Evolutionary conservation across 2,113 vertebrate species (phyloP), one percentile per base, ranked within the genome.

Genomic region (Hippolais icterina): DNA sequence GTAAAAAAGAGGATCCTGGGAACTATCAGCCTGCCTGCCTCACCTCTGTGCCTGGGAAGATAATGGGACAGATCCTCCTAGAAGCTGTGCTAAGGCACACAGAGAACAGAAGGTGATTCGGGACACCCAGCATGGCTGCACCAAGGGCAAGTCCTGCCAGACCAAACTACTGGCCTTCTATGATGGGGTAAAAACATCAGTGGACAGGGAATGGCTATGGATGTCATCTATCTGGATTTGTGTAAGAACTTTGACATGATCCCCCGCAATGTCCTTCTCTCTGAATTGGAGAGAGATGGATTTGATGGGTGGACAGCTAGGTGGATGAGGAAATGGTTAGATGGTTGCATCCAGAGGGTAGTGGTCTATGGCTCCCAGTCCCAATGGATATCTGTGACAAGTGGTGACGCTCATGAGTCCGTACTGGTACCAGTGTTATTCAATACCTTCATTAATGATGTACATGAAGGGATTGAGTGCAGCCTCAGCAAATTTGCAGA

Each of bases 81-180:
- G n/a, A 47, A 46, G 25, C 7, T 89, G 21, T 60, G 41, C 46
- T 60, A 47, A 75, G 28, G 29, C 21, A 41, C 14, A 54, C 0
- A 0, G 78, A 35, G 31, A 5, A 9, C n/a, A 89, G 14, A 46
- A 54, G 21, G 9, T 35, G 39, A 35, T 31, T 75, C 1, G 3
- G 25, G 47, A 25, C 7, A 47, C 5, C 7, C 39, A 75, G n/a
- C 20, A 24, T 6, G 24, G 39, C 46, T 60, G 35, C 78, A 53
- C 20, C 47, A 61, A 68, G 53, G 39, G 20, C 23, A 75, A 41
- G 24, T 31, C 47, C n/a, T 53, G 47, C 9, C 24, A 41, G 70
- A 53, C 11, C 61, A 68, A 20, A 5, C 4, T 6, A 11, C 4
- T 27, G 23, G 9, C 7, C 2, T 76, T 68, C 41, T 3, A 0